phyloP scores from a whole-genome alignment of 2,113 vertebrate genomes.

The Thomomys bottae region DNA sequence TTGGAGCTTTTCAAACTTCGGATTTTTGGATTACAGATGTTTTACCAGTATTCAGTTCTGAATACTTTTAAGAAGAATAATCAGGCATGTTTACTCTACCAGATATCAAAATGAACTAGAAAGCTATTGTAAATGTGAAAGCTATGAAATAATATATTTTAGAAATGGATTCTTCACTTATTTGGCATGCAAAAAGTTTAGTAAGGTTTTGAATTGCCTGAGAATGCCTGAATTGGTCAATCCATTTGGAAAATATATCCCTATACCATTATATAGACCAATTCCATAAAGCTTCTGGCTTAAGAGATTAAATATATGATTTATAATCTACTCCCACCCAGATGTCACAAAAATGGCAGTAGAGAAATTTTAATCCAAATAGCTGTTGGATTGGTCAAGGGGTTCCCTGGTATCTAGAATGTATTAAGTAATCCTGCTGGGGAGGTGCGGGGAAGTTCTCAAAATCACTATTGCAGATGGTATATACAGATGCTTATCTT shows the following conservation, averaged over 20 bases:
- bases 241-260: not conserved
- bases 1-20: not conserved
- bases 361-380: not conserved
- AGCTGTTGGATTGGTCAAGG: not conserved
- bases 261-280: not conserved
- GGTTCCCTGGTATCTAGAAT: not conserved
- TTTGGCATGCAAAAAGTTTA: not conserved
- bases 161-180: not conserved
- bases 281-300: not conserved
- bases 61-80: not conserved
- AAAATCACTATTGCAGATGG: not conserved
- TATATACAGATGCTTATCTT: rapidly evolving
- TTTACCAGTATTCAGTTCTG: not conserved
- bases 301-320: not conserved
- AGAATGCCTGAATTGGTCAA: not conserved
- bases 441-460: no score
- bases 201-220: not conserved
- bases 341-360: not conserved
- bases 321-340: not conserved
- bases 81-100: not conserved
- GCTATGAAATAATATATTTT: conserved; percentile 4
- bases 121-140: not conserved
- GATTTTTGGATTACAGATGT: not conserved
- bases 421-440: no score
- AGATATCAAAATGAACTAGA: not conserved